A percentile compares a stretch with the other conserved stretches of the same genome.
Evolutionary conservation across 2,113 vertebrate species (phyloP).

Genomic region (Dipodomys stephensi): DNA sequence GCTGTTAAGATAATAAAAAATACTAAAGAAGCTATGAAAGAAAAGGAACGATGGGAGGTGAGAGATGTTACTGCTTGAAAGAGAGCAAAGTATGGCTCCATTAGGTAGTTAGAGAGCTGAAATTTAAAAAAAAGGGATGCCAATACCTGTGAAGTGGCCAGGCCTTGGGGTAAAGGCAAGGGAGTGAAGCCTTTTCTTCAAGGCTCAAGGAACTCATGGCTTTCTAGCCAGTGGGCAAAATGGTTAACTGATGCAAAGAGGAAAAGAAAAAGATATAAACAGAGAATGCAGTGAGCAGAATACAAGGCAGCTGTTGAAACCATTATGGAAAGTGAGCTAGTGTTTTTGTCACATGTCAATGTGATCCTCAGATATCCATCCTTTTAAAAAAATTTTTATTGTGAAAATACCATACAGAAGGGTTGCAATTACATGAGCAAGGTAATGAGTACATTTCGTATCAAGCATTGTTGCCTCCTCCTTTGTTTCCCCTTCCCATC

Average conservation of each 20-base stretch:
- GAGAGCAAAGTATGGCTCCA: not conserved
- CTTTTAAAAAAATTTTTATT: too few relatives aligned
- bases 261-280: not conserved
- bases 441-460: too few relatives aligned
- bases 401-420: too few relatives aligned
- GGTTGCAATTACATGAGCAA: too few relatives aligned
- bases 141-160: not conserved
- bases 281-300: not conserved
- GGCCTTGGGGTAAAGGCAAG: not conserved
- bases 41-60: not conserved
- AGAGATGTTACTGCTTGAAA: not conserved
- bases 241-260: not conserved
- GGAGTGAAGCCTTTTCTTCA: not conserved
- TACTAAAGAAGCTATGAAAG: not conserved
- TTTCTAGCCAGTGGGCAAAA: not conserved
- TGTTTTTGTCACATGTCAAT: not conserved
- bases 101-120: not conserved
- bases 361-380: not conserved
- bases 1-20: not conserved
- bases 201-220: not conserved
- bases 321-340: not conserved
- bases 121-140: not conserved
- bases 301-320: not conserved
- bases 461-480: too few relatives aligned
- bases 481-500: too few relatives aligned